Conservation (phyloP, 2,113 vertebrate species). For the Xenopus borealis region DNA sequence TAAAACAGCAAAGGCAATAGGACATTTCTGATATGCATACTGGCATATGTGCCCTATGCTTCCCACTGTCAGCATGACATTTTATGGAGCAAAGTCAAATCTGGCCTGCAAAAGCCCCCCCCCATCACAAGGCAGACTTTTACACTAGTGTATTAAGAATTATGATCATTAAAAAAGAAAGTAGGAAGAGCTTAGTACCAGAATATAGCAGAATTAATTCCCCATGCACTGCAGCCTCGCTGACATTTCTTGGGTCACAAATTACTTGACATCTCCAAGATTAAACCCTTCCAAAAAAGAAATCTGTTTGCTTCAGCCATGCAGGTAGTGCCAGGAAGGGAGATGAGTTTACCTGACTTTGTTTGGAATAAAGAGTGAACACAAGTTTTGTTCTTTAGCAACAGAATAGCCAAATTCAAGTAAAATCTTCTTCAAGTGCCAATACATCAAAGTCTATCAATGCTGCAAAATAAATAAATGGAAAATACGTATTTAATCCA, state of each 20-base stretch:
- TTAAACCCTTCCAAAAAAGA: slow-evolving; percentile 4
- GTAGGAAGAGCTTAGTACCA: not conserved
- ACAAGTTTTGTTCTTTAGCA: not conserved
- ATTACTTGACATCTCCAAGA: slow-evolving; percentile 1
- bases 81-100: not conserved
- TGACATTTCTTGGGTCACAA: slow-evolving; percentile 2
- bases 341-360: not conserved
- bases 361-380: not conserved
- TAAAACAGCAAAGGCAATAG: no score
- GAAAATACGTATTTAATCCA: no score
- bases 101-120: not conserved
- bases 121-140: not conserved
- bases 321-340: not conserved
- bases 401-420: not conserved
- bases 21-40: no score
- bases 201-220: slow-evolving; percentile 1
- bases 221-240: not conserved
- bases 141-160: slow-evolving; percentile 2
- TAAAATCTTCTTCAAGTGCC: no score
- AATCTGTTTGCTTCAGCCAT: slow-evolving; percentile 2
- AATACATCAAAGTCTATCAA: no score
- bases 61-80: not conserved
- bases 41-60: not conserved
- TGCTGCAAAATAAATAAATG: no score
- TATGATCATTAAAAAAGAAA: not conserved